A percentile compares a stretch with the other conserved stretches of the same genome.
phyloP scores from a whole-genome alignment of 1,140 invertebrate species.

The Zaprionus capensis region DNA sequence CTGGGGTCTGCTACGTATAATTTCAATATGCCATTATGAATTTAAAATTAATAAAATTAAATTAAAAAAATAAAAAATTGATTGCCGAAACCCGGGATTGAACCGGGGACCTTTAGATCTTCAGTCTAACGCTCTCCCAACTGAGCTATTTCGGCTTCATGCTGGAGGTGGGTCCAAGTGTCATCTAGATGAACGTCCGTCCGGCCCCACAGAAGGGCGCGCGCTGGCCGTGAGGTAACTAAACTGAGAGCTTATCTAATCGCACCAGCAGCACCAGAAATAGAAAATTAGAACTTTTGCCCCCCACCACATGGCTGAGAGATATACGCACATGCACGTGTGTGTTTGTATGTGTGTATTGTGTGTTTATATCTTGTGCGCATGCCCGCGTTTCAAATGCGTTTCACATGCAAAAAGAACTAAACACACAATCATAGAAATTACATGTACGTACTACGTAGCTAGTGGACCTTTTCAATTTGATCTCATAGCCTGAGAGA shows the following conservation, averaged over 20 bases:
- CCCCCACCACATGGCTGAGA: conserved; percentile 3
- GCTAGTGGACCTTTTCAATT: conserved; percentile 4
- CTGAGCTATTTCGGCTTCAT: conserved; percentile 89
- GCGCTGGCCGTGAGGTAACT: background rate
- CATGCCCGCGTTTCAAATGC: conserved; percentile 39
- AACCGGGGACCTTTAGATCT: conserved; percentile 92
- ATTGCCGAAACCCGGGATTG: conserved; percentile 90
- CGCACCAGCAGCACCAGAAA: conserved; percentile 24
- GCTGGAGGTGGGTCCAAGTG: background rate
- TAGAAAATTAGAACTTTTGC: conserved; percentile 58
- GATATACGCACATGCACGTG: conserved; percentile 10
- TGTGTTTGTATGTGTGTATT: background rate
- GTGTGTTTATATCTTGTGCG: background rate
- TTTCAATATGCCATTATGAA: no score
- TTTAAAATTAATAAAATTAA: background rate
- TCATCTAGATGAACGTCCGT: background rate
- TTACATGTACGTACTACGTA: conserved; percentile 23
- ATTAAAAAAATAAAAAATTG: background rate
- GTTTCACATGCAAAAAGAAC: conserved; percentile 37
- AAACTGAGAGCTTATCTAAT: conserved; percentile 65
- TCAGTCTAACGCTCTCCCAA: conserved; percentile 93
- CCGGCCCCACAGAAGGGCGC: background rate
- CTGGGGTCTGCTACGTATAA: no score
- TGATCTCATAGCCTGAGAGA: background rate
- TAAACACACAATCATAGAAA: conserved; percentile 10